Base-by-base conservation (phyloP, 1,140 invertebrate genomes). In the Mya arenaria region DNA sequence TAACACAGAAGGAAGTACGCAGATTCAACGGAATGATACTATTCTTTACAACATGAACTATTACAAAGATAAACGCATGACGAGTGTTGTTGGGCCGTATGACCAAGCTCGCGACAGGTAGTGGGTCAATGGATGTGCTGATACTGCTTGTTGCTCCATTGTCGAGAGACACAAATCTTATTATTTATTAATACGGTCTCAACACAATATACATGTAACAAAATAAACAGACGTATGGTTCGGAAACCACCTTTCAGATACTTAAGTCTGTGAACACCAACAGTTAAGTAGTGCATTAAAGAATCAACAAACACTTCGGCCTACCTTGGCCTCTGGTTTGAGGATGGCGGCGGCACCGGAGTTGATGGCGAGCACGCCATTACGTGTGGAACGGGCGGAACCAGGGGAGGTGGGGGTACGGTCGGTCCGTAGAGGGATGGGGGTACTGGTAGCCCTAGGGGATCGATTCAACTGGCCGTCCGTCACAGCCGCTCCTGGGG, bases 271-370 rank as follows among this genome's bases (percentile, higher is more conserved):
- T n/a, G 17, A 1, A n/a, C 19, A 52, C 48, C 25, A n/a, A 52
- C 48, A 52, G 19, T 17, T n/a, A n/a, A 52, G 25, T 4, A 2
- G 10, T 48, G 10, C 41, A n/a, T 52, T 52, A 2, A 1, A 52
- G 25, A 52, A 10, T n/a, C 2, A 52, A 52, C 17, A 10, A 52
- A n/a, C 2, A 52, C 25, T 1, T 52, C 4, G 19, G 2, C 19
- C 2, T 52, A 75, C 73, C 73, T 75, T 75, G 28, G 58, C 60
- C 36, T 65, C 37, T 32, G 73, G 73, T 52, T 75, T 75, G 2
- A 65, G 6, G 8, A 75, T 56, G 6, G 56, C 73, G 28, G 73
- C 73, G 25, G 48, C 48, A 17, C 48, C 48, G 25, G 17, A 4
- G 48, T 52, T 52, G 48, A 52, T 52, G 48, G 48, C 48, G 19